Base-by-base conservation (phyloP, 2,113 vertebrate species). In the Nymphicus hollandicus region DNA sequence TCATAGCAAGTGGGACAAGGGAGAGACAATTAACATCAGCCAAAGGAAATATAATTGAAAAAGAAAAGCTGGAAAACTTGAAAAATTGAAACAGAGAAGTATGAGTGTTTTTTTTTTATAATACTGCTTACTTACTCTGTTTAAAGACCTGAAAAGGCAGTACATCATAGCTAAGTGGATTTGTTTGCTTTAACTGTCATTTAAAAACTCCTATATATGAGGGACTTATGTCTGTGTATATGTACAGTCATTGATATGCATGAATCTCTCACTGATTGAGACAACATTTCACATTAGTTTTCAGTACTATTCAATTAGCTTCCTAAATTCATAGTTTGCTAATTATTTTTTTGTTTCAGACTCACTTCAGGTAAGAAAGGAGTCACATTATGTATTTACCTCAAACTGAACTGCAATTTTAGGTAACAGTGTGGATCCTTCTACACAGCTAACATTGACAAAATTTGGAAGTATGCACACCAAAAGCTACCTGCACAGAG, bases 401-500 rank as follows among this genome's bases (percentile, higher is more conserved):
- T n/a, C 25, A 83, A 80, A 83, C 6, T 28, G 37, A 80, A 35
- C 13, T 72, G 43, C 5, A 63, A 1, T 47, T 89, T 46, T 31
- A 56, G 13, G 8, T 14, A 72, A 17, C 13, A 35, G 6, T 20
- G 4, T 19, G 44, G 39, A 76, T 79, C 41, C 18, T 73, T 47
- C 14, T 49, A 22, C 20, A 56, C 8, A 49, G 25, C 6, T 49
- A 56, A 41, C 33, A 47, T 7, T 66, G 35, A 12, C 16, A 72
- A 49, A 76, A 31, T 3, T 44, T 41, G 16, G 13, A 23, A 39
- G 5, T 44, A 27, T 27, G 17, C 8, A 25, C 2, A 35, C 14
- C 0, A 13, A 33, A 35, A 39, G 13, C 6, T 73, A 69, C 6
- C 18, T 53, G 8, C 29, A 53, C 0, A 2, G 33, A 20, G 3